Evolutionary conservation across 2,888 invertebrate species (phyloP).

Genomic region (Drosophila falleni): DNA sequence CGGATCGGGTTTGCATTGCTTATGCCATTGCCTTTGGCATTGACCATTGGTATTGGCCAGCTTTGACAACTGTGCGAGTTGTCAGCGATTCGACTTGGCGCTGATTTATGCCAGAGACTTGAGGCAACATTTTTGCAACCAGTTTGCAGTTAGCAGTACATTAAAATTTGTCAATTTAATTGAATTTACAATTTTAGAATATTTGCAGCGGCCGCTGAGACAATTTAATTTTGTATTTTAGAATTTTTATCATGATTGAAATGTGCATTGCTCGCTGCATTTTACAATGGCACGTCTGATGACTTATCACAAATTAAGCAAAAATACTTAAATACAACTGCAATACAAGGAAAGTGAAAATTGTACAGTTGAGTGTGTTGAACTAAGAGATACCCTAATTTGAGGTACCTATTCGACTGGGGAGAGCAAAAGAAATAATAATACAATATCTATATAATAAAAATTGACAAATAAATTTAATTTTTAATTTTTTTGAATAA

Average conservation of each 20-base stretch:
- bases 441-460: too few relatives aligned
- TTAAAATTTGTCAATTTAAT: conserved; percentile 83
- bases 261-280: conserved; percentile 62
- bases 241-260: conserved; percentile 79
- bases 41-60: too few relatives aligned
- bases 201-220: conserved; percentile 33
- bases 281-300: conserved; percentile 44
- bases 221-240: conserved; percentile 56
- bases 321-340: conserved; percentile 7
- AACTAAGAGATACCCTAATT: neutral
- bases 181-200: conserved; percentile 77
- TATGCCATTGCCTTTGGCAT: conserved; percentile 21
- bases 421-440: too few relatives aligned
- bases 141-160: conserved; percentile 31
- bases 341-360: too few relatives aligned
- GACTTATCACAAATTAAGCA: conserved; percentile 18
- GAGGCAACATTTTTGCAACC: conserved; percentile 4
- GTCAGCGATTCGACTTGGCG: conserved; percentile 40
- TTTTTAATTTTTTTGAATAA: too few relatives aligned
- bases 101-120: conserved; percentile 56
- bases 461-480: too few relatives aligned
- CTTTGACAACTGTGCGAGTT: conserved; percentile 42
- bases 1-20: conserved; percentile 17
- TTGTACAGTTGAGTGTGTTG: neutral
- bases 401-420: too few relatives aligned